These are phyloP conservation scores for Mionectes macconnelli DNA, from an alignment of 2,113 vertebrate genomes.

Conservation along the genomic window DNA sequence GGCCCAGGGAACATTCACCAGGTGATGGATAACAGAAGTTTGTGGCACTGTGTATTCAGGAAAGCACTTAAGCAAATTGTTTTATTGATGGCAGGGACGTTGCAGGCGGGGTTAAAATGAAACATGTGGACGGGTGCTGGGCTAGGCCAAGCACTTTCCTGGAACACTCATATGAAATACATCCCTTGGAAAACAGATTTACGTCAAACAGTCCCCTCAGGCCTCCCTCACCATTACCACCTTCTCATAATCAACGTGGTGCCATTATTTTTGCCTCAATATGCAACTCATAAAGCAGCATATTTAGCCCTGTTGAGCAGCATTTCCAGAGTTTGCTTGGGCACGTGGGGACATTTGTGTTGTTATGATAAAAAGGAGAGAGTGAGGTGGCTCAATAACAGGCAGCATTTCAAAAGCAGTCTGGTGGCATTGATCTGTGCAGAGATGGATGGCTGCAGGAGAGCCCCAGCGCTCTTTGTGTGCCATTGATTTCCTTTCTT, in stretches of 20 bases:
- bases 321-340: neutral
- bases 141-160: neutral
- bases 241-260: neutral
- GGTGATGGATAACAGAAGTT: neutral
- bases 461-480: neutral
- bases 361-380: neutral
- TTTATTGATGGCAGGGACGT: neutral
- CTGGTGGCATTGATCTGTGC: neutral
- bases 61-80: conserved; percentile 20
- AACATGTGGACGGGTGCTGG: neutral
- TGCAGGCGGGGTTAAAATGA: neutral
- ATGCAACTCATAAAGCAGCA: neutral
- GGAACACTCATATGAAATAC: neutral
- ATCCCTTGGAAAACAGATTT: neutral
- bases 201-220: neutral
- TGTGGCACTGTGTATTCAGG: neutral
- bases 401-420: neutral
- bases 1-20: neutral
- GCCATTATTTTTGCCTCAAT: neutral
- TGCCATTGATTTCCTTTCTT: neutral
- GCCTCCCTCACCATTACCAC: neutral
- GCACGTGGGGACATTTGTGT: rapidly evolving
- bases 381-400: neutral
- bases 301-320: neutral
- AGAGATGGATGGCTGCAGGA: neutral